phyloP scores from a whole-genome alignment of 2,113 vertebrate genomes.

The Centropristis striata region DNA sequence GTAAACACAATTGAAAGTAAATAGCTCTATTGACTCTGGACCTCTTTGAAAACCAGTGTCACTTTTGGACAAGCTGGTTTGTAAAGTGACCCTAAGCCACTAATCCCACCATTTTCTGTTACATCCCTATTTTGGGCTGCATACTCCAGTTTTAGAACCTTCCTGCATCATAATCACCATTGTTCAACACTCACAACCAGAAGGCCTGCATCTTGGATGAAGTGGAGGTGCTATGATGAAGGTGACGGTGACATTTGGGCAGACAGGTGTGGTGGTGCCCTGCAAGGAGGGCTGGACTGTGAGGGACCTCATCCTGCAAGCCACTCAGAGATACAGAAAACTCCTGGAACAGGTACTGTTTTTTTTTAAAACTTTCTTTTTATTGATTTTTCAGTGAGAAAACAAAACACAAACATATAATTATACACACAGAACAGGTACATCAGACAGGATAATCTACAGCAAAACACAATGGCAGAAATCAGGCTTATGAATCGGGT shows the following conservation, averaged over 20 bases:
- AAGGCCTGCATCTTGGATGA: slow-evolving; percentile 62
- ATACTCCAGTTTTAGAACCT: neutral
- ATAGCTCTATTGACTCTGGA: neutral
- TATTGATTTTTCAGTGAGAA: too few species aligned
- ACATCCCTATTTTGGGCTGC: neutral
- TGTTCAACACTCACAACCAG: slow-evolving; percentile 3
- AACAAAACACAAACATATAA: too few species aligned
- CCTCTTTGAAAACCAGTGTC: slow-evolving; percentile 3
- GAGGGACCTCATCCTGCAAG: slow-evolving; percentile 92
- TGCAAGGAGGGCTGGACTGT: slow-evolving; percentile 95
- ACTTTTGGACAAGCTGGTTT: neutral
- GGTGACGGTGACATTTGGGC: slow-evolving; percentile 95
- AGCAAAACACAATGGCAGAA: too few species aligned
- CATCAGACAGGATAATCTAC: too few species aligned
- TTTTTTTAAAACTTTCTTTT: too few species aligned
- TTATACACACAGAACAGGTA: too few species aligned
- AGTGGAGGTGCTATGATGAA: slow-evolving; percentile 86
- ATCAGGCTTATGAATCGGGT: too few species aligned
- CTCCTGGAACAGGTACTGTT: slow-evolving; percentile 90
- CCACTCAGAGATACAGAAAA: slow-evolving; percentile 93
- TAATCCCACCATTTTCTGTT: neutral
- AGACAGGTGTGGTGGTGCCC: slow-evolving; percentile 94
- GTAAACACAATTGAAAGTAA: neutral
- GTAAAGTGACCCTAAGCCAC: neutral
- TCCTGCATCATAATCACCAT: neutral